phyloP scores from a whole-genome alignment of 2,797 vertebrate species.

The Cynopterus sphinx region DNA sequence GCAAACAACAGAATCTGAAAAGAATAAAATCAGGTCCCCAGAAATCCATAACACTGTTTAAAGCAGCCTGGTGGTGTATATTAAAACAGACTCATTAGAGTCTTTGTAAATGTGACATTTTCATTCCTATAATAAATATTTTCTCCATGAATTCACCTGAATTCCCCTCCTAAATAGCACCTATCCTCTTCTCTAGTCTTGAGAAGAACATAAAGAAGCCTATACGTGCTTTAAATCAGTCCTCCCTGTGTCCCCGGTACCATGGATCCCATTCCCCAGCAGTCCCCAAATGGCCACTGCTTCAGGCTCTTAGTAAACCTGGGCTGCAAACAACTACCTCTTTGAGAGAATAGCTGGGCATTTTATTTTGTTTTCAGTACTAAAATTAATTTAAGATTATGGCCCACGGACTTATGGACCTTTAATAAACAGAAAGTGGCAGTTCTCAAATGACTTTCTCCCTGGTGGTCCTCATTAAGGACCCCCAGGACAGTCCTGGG shows the following conservation, averaged over 20 bases:
- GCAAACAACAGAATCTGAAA: conserved; percentile 2
- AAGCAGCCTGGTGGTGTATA: neutral
- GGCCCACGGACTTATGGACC: neutral
- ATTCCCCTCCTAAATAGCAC: neutral
- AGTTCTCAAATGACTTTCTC: neutral
- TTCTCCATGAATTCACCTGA: neutral
- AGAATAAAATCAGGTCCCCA: neutral
- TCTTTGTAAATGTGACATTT: conserved; percentile 17
- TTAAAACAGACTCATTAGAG: neutral
- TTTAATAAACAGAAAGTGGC: neutral
- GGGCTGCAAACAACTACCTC: neutral
- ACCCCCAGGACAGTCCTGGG: neutral
- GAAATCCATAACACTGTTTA: neutral
- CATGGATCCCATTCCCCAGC: neutral
- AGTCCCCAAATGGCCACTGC: neutral
- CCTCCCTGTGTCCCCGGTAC: neutral
- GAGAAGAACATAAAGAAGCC: neutral
- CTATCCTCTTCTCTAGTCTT: neutral
- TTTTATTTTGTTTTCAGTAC: neutral
- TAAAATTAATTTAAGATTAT: neutral
- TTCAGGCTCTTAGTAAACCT: neutral
- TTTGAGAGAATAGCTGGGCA: neutral
- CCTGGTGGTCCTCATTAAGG: neutral
- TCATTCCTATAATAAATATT: conserved; percentile 56
- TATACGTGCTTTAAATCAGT: neutral